These are phyloP conservation scores for Rhysida immarginata DNA, from an alignment of 1,140 invertebrate genomes.

Conservation along the genomic window DNA sequence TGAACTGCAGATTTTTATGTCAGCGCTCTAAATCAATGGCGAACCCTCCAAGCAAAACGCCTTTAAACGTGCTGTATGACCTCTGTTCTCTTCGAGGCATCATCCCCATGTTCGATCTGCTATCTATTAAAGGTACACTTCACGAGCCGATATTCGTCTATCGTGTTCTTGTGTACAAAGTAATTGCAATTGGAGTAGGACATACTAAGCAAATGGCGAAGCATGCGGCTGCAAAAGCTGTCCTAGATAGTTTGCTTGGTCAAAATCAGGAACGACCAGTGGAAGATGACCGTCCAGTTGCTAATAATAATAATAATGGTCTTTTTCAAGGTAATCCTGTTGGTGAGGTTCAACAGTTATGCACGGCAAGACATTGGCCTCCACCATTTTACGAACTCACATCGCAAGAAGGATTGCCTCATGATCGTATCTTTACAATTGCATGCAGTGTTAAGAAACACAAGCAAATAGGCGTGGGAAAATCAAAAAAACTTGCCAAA, in stretches of 20 bases:
- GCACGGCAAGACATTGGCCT: no score
- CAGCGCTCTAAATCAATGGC: no score
- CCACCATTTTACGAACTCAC: no score
- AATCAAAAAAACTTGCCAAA: no score
- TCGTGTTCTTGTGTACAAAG: constrained; percentile 67
- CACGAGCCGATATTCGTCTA: constrained; percentile 93
- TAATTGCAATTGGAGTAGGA: constrained; percentile 77
- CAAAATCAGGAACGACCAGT: no score
- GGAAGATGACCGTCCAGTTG: no score
- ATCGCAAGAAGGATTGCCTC: no score
- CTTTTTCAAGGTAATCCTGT: constrained; percentile 61
- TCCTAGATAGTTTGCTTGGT: constrained; percentile 49
- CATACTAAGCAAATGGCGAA: constrained; percentile 96
- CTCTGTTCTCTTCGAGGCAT: constrained; percentile 73
- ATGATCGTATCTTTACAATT: no score
- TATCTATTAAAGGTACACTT: constrained; percentile 88
- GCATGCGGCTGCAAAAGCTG: constrained; percentile 77
- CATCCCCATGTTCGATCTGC: constrained; percentile 83
- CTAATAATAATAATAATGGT: constrained; percentile 31
- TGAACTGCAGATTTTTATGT: no score
- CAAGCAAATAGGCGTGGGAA: no score
- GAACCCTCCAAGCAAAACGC: constrained; percentile 49
- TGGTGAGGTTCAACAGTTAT: constrained; percentile 83
- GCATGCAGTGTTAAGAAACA: no score
- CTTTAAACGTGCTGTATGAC: constrained; percentile 85